Conservation (phyloP, 2,113 vertebrate species). For the Recurvirostra avosetta region DNA sequence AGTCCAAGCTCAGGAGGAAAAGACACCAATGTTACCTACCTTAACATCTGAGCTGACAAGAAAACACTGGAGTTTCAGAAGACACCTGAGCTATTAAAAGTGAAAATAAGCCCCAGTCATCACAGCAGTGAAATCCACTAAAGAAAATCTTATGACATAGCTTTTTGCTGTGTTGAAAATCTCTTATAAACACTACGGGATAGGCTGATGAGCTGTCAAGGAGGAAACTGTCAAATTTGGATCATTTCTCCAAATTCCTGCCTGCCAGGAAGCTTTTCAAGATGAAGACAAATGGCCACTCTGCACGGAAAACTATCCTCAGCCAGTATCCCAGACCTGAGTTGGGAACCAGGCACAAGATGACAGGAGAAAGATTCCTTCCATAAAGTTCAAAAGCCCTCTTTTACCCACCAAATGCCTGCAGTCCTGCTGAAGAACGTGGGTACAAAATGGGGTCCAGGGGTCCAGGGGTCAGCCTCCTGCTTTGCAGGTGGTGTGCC, state of each 20-base stretch:
- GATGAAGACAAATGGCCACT: background rate
- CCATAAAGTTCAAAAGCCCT: background rate
- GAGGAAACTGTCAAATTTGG: background rate
- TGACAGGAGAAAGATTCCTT: background rate
- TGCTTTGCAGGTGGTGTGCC: background rate
- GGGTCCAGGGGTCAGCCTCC: background rate
- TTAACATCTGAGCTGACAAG: background rate
- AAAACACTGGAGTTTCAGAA: background rate
- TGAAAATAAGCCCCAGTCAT: background rate
- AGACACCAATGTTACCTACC: background rate
- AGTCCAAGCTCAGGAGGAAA: background rate
- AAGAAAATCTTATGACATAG: background rate
- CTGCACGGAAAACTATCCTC: background rate
- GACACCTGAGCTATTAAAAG: background rate
- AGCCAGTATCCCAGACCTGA: background rate
- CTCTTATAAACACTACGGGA: background rate
- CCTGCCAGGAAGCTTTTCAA: background rate
- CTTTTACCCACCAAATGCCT: background rate
- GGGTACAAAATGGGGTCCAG: no score
- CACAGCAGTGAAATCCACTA: background rate
- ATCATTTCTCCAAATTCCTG: background rate
- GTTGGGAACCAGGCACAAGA: background rate
- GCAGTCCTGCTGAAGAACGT: background rate
- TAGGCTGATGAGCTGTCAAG: background rate
- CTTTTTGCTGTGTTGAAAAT: background rate